A percentile compares a stretch with the other conserved stretches of the same genome.
phyloP scores from a whole-genome alignment of 2,797 vertebrate species.

The Dipus sagitta region DNA sequence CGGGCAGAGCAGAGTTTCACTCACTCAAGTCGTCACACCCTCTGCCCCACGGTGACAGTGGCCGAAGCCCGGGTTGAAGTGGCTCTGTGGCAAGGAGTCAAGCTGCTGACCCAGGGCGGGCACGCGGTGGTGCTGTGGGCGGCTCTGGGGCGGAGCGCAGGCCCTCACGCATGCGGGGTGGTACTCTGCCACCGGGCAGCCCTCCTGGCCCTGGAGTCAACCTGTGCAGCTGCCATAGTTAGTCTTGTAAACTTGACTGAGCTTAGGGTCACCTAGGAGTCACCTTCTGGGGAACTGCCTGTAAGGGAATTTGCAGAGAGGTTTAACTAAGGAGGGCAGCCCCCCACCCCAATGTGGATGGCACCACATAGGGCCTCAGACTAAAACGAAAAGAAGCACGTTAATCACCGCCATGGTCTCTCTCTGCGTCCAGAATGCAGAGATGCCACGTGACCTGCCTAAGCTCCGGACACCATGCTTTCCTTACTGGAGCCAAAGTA shows the following conservation, averaged over 20 bases:
- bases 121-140: neutral
- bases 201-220: too few species aligned
- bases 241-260: neutral
- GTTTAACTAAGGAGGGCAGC: neutral
- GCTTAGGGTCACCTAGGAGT: too few species aligned
- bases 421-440: neutral
- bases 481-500: too few species aligned
- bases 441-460: neutral
- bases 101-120: fast-evolving
- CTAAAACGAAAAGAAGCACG: neutral
- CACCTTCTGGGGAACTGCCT: too few species aligned
- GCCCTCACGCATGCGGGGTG: fast-evolving
- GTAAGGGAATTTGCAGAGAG: neutral
- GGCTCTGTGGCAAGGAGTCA: fast-evolving
- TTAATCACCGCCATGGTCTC: too few species aligned
- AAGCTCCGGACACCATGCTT: too few species aligned
- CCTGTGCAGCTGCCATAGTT: too few species aligned
- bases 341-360: too few species aligned
- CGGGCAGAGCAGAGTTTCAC: too few species aligned
- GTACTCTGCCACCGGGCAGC: neutral
- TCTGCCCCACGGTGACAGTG: fast-evolving
- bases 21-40: too few species aligned
- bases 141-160: too few species aligned
- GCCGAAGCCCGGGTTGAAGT: fast-evolving
- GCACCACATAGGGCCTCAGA: neutral